Base-by-base conservation (phyloP, 2,888 invertebrate species). In the Mayetiola destructor region DNA sequence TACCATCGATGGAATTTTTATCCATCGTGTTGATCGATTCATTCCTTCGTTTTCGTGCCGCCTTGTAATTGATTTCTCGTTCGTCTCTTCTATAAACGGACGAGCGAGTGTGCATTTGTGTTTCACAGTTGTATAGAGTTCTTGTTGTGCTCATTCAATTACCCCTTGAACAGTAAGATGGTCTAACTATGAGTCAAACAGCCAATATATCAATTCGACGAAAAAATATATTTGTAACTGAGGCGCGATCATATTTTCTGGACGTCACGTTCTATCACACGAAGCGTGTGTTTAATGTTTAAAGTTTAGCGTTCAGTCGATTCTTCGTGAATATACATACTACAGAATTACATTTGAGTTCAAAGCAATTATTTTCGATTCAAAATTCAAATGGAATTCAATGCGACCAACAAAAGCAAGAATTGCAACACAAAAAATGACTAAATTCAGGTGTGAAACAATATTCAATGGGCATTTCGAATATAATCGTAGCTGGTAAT, bases 231-330 rank as follows among this genome's bases (percentile, higher is more conserved):
- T 20, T 40, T 40, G 40, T 14, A 23, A 40, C 40, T 40, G 6
- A 40, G 40, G 40, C 40, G 40, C 40, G 40, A 40, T 40, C 40
- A 40, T 23, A 40, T 40, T 40, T 40, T 40, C 40, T 40, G 40
- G 40, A 40, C 39, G 40, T 40, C 40, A 40, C 40, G 40, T 40
- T 40, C 40, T 40, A 40, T 40, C 21, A 40, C 40, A n/a, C n/a
- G n/a, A n/a, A n/a, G 21, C 23, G 21, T 21, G 3, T 20, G 4
- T 40, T 40, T 40, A 12, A 18, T 39, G 16, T 39, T 39, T 18
- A 18, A 18, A 16, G 16, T 18, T 18, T 3, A 16, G 2, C 39
- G 18, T 39, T 40, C 40, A 21, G 10, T 40, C 40, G n/a, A n/a
- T n/a, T 40, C 21, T 2, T 40, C 10, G 10, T 6, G 20, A 8